A percentile compares a stretch with the other conserved stretches of the same genome.
Conservation (phyloP, 2,888 invertebrate species). For the Xestia sexstrigata region DNA sequence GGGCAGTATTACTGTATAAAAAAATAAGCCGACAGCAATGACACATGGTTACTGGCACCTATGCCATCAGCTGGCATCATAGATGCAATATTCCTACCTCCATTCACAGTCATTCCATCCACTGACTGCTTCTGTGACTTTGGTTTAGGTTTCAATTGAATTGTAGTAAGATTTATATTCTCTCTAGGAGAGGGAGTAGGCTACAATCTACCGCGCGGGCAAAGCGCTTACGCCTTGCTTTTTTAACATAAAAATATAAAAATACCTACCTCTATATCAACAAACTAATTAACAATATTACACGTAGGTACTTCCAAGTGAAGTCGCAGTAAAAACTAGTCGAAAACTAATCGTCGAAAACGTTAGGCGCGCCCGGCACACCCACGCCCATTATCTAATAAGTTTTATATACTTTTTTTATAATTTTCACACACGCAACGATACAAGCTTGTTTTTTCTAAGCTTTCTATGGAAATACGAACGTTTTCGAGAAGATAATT, state of each 20-base stretch:
- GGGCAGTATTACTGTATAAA: neutral
- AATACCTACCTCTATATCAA: neutral
- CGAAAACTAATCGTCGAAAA: constrained; percentile 71
- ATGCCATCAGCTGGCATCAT: neutral
- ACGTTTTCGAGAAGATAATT: constrained; percentile 55
- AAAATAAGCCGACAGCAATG: neutral
- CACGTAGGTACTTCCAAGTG: constrained; percentile 33
- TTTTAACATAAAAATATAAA: neutral
- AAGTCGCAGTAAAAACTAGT: constrained; percentile 51
- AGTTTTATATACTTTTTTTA: constrained; percentile 62
- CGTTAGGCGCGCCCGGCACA: constrained; percentile 71
- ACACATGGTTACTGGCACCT: neutral
- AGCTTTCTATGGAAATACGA: constrained; percentile 63
- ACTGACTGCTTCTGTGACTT: neutral
- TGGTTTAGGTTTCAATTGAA: neutral
- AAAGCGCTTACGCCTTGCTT: neutral
- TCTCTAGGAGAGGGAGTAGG: neutral
- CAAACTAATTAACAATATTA: constrained; percentile 52
- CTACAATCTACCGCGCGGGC: neutral
- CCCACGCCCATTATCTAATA: constrained; percentile 70
- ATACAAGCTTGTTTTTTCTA: constrained; percentile 56
- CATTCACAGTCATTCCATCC: neutral
- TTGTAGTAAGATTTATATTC: neutral
- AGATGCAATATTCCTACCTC: neutral
- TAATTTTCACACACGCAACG: constrained; percentile 69